Evolutionary conservation across 2,113 vertebrate genomes (phyloP).

Genomic region (Sitta europaea): DNA sequence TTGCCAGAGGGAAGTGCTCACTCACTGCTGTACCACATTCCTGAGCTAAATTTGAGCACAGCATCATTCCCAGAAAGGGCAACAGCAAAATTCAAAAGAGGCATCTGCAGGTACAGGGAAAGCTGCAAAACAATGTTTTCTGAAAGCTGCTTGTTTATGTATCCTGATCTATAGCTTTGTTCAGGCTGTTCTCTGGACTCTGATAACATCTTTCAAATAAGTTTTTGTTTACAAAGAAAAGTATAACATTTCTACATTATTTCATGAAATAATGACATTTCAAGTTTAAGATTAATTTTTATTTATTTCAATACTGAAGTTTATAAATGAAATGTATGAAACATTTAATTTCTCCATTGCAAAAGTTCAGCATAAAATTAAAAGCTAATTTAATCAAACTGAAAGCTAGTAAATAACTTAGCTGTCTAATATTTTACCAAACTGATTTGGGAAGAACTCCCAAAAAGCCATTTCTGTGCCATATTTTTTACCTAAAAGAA

Average conservation of each 20-base stretch:
- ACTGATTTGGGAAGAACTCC: neutral
- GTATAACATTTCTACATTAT: neutral
- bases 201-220: neutral
- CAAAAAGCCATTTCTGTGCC: neutral
- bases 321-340: neutral
- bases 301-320: neutral
- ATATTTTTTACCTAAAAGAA: neutral
- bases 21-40: neutral
- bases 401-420: neutral
- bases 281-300: neutral
- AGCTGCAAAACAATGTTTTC: neutral
- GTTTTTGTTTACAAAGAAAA: neutral
- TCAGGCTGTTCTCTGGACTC: neutral
- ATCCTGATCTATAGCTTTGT: neutral
- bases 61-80: neutral
- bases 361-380: neutral
- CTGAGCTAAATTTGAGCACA: neutral
- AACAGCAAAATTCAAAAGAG: neutral
- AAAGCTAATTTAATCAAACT: neutral
- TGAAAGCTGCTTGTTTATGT: neutral
- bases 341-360: neutral
- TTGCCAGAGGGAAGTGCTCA: neutral
- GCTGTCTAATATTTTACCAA: neutral
- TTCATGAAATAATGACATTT: neutral
- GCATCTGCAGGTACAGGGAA: neutral